Evolutionary conservation across 2,888 invertebrate genomes (phyloP).

Genomic region (Nebria brevicollis): DNA sequence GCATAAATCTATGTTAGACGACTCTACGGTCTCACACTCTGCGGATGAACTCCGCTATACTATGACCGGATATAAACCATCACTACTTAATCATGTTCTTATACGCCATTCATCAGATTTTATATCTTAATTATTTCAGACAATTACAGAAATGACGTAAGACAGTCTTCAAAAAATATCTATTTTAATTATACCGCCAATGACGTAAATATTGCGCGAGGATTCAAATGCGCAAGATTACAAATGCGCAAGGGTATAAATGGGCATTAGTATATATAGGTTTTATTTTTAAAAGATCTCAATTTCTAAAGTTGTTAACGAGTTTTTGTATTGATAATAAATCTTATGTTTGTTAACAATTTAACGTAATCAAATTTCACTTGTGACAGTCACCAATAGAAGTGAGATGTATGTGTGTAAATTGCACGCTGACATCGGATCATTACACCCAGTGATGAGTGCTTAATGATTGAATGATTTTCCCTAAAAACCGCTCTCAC

Average conservation of each 20-base stretch:
- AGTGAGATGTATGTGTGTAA: neutral
- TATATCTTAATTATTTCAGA: neutral
- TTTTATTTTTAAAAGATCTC: too few relatives aligned
- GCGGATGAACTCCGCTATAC: neutral
- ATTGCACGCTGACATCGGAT: neutral
- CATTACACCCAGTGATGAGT: neutral
- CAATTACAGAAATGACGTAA: too few relatives aligned
- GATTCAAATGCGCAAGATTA: too few relatives aligned
- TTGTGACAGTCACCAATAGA: neutral
- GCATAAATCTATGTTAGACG: slow-evolving; percentile 24
- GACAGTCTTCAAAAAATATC: too few relatives aligned
- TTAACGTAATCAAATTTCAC: neutral
- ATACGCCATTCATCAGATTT: neutral
- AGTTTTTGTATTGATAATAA: neutral
- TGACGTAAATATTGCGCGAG: too few relatives aligned
- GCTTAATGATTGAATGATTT: neutral
- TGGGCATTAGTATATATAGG: too few relatives aligned
- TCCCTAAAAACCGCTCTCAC: neutral
- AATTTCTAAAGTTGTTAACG: neutral
- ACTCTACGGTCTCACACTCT: neutral
- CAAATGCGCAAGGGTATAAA: too few relatives aligned
- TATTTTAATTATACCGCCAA: too few relatives aligned
- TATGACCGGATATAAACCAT: neutral
- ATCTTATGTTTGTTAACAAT: neutral
- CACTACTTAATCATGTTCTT: neutral